Evolutionary conservation across 2,797 vertebrate species (phyloP).

Genomic region (Pangasius krempfi): DNA sequence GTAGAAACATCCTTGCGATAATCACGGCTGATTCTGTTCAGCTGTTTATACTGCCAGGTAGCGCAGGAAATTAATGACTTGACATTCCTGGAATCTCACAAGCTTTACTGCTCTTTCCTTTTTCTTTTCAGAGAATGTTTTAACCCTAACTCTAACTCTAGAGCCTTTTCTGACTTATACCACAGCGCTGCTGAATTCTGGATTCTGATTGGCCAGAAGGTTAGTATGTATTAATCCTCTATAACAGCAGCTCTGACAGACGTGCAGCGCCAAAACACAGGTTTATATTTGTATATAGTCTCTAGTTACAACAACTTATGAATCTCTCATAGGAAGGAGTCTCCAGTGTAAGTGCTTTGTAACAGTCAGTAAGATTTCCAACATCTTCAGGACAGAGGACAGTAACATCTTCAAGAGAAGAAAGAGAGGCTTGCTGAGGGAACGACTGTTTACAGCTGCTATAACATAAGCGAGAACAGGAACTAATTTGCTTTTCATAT

Average conservation of each 20-base stretch:
- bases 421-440: not conserved
- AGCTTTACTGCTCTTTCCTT: not conserved
- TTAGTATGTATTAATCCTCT: not conserved
- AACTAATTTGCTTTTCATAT: not conserved
- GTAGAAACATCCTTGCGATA: constrained; percentile 32
- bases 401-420: not conserved
- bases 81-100: not conserved
- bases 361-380: not conserved
- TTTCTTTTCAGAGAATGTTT: not conserved
- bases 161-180: too few relatives aligned
- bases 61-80: constrained; percentile 38
- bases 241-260: not conserved
- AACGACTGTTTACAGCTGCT: not conserved
- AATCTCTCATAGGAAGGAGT: not conserved
- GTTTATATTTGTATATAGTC: not conserved
- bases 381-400: not conserved
- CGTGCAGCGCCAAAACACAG: not conserved
- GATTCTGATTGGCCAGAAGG: not conserved
- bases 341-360: not conserved
- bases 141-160: too few relatives aligned
- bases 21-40: constrained; percentile 26
- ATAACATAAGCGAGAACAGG: not conserved
- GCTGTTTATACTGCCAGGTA: constrained; percentile 26
- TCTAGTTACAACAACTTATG: not conserved
- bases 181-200: not conserved